Evolutionary conservation across 2,797 vertebrate genomes (phyloP), one percentile per base, ranked within the genome.

Genomic region (Syngnathus acus): DNA sequence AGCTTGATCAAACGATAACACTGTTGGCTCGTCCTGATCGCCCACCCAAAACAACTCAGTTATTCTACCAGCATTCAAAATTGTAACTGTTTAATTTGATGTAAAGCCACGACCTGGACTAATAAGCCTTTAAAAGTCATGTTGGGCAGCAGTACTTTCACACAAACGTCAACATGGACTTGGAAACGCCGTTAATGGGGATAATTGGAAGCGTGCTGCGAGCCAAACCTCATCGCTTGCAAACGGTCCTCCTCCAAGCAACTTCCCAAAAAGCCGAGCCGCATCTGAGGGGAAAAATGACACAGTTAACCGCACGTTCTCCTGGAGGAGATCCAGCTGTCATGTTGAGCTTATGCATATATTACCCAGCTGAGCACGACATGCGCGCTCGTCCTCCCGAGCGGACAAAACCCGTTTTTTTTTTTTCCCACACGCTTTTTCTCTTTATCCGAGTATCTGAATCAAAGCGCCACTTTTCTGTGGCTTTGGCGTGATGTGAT

Each of bases 161-260:
- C 81, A 86, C 81, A 84, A 85, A 85, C 78, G 82, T 74, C 68
- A 72, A 65, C 86, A 88, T 90, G 86, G 84, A 77, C 60, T 87
- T 67, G 75, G 82, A 86, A 82, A 78, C 79, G 79, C 83, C 62
- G 73, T 87, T 89, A 90, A 90, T 89, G 83, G 86, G 87, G 81
- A 87, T 90, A 84, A 90, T 89, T 90, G 87, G 76, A 84, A 87
- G 78, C 76, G 83, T 84, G 83, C 86, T 86, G 3, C 1, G 67
- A 76, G 87, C 89, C 88, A 90, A 89, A 86, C 79, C 83, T 71
- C 72, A 68, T 77, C 80, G 78, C 77, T 84, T 89, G 78, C 82
- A 82, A 84, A 86, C 66, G 75, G 75, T 81, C 73, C 75, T 81
- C 45, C 72, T 90, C 84, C 84, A 88, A 87, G 85, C 80, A 81